Base-by-base conservation (phyloP, 1,140 invertebrate genomes). In the Thalassaphorura encarpata region DNA sequence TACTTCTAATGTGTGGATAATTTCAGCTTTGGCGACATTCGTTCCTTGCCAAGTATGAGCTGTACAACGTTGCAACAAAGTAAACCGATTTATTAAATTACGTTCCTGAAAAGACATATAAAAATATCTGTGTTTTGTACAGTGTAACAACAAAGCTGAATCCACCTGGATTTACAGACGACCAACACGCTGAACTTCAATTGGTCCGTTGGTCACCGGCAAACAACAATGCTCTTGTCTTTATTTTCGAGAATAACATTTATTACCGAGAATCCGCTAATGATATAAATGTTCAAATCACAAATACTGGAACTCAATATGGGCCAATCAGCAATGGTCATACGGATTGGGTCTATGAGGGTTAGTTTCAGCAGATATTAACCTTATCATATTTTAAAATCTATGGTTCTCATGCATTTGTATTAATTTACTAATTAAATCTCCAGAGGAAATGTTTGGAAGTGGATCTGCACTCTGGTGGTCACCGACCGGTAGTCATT, bases 391-490 rank as follows among this genome's bases (percentile, higher is more conserved):
- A 21, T 45, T 21, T 3, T 18, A 40, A 23, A 36, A 51, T 49
- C 29, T 19, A 13, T 31, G 2, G 26, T 13, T 19, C 19, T 5
- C 0, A 5, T 8, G 40, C 49, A 52, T 15, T 3, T 52, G 6
- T 18, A 16, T 28, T 23, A 8, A 2, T 36, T 24, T 11, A 2
- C 8, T n/a, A n/a, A 28, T 26, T 63, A 50, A 26, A 48, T 51
- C 76, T 77, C 55, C 75, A 90, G 92, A 95, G 82, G 91, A 96
- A 72, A 83, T 97, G 5, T 81, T 96, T 67, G 80, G 81, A 61
- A 82, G 83, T 0, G 87, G 88, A 54, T 79, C 81, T 63, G 91
- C 91, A 0, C 69, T 90, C 8, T 96, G 91, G 90, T 91, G 93
- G 72, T 91, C 89, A 24, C 80, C 83, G 0, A 77, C 82, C 64